Conservation (phyloP, 2,888 invertebrate genomes). For the Drosophila monieri region DNA sequence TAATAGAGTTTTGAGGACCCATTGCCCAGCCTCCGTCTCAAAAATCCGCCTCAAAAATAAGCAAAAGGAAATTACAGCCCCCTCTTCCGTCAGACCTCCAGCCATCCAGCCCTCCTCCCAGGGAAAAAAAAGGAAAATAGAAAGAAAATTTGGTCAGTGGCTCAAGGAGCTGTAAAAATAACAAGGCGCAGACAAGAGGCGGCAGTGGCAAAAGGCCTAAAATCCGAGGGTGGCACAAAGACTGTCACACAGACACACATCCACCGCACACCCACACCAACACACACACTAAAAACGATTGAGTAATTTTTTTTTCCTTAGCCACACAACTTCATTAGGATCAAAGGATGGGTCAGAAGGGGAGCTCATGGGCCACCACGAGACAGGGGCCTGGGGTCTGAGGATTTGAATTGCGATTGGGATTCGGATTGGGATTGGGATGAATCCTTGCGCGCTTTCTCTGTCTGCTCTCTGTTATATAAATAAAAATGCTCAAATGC, state of each 20-base stretch:
- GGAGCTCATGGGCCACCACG: background rate
- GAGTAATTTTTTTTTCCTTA: conserved; percentile 64
- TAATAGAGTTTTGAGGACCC: conserved; percentile 43
- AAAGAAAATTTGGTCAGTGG: conserved; percentile 47
- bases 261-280: conserved; percentile 21
- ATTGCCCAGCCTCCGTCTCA: background rate
- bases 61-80: conserved; percentile 28
- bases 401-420: conserved; percentile 1
- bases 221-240: conserved; percentile 60
- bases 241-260: conserved; percentile 28
- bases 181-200: conserved; percentile 75
- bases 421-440: background rate
- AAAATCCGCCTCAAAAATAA: conserved; percentile 18
- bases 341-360: conserved; percentile 32
- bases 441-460: conserved; percentile 19
- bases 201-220: conserved; percentile 61
- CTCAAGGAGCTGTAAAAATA: conserved; percentile 61
- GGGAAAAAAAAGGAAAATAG: conserved; percentile 3
- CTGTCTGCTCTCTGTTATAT: conserved; percentile 20
- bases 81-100: background rate
- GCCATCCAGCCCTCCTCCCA: background rate
- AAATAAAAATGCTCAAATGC: conserved; percentile 37
- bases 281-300: conserved; percentile 55
- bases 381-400: background rate
- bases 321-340: conserved; percentile 71